phyloP scores from a whole-genome alignment of 2,113 vertebrate genomes.

The Galeopterus variegatus region DNA sequence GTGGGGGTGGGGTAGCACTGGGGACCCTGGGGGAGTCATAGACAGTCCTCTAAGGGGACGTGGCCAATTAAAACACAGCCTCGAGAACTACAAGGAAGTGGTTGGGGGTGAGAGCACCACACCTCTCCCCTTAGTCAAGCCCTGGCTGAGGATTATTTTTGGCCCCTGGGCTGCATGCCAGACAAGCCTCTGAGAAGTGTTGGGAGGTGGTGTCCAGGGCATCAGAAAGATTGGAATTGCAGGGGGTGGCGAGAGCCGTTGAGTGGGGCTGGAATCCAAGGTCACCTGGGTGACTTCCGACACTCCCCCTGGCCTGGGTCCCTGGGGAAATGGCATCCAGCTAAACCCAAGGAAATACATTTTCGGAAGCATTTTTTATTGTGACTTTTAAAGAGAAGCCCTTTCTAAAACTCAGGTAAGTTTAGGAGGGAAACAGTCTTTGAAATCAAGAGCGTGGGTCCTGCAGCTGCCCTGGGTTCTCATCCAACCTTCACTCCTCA shows the following conservation, averaged over 20 bases:
- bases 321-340: not conserved
- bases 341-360: not conserved
- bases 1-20: not conserved
- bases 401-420: not conserved
- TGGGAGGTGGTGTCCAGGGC: not conserved
- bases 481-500: fast-evolving
- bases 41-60: not conserved
- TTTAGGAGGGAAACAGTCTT: not conserved
- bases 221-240: not conserved
- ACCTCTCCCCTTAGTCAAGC: not conserved
- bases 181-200: not conserved
- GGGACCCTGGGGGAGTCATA: not conserved
- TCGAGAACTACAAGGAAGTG: not conserved
- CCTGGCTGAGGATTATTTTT: not conserved
- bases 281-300: not conserved
- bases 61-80: not conserved
- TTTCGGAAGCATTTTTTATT: not conserved
- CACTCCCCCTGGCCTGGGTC: no score
- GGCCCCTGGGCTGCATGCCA: not conserved
- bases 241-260: not conserved
- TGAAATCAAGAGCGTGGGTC: fast-evolving
- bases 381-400: not conserved
- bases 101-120: not conserved
- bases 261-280: not conserved
- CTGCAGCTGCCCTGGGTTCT: no score